Percentiles rank a stretch among this genome's conserved stretches.
phyloP scores from a whole-genome alignment of 2,113 vertebrate species.

The Eurypyga helias region DNA sequence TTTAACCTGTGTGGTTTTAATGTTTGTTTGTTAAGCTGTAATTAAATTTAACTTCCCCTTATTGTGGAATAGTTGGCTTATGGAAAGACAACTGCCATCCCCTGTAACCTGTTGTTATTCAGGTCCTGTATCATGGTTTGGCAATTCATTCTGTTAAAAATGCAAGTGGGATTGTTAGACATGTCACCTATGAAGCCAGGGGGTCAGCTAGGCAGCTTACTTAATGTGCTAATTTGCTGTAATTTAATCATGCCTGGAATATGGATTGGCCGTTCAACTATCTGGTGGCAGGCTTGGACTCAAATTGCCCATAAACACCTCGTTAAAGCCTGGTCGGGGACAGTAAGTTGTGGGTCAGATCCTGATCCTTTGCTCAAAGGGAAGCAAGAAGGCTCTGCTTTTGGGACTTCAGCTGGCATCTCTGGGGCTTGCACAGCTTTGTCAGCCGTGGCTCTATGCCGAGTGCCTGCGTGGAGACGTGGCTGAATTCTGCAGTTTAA shows the following conservation, averaged over 20 bases:
- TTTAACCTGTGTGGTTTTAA: neutral
- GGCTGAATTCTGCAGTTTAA: neutral
- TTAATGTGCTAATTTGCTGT: conserved; percentile 67
- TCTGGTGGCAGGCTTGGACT: neutral
- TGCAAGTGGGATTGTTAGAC: conserved; percentile 55
- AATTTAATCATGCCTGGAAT: conserved; percentile 54
- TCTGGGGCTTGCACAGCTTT: rapidly evolving
- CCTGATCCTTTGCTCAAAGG: neutral
- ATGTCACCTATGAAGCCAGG: conserved; percentile 36
- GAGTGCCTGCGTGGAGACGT: rapidly evolving
- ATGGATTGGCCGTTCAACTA: neutral
- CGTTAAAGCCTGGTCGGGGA: rapidly evolving
- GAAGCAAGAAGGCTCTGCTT: neutral
- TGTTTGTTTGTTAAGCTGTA: neutral
- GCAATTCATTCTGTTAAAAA: conserved; percentile 50
- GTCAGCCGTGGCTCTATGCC: neutral
- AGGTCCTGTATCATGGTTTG: neutral
- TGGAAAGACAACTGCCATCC: neutral
- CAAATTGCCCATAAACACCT: neutral
- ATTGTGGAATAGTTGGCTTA: neutral
- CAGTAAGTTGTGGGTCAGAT: neutral
- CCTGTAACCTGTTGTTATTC: conserved; percentile 10
- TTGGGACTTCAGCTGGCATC: neutral
- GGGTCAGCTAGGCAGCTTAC: neutral
- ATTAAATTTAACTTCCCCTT: neutral